Evolutionary conservation across 2,113 vertebrate species (phyloP).

Genomic region (chimpanzee (Pan troglodytes)): NHGRI_mPanTro3-v2.1_pri NC_072404.2:7703501-7704000

Average conservation of each 20-base stretch:
- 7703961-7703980: background rate
- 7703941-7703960: background rate
- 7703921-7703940: background rate
- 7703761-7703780: accelerated
- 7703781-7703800: background rate
- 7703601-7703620: accelerated
- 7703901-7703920: background rate
- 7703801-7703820: background rate
- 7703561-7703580: accelerated
- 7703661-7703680: accelerated
- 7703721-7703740: background rate
- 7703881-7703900: accelerated
- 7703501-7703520: accelerated
- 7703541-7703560: accelerated
- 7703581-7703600: accelerated
- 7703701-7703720: background rate
- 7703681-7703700: background rate
- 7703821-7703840: no score
- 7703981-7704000: background rate
- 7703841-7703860: background rate
- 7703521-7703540: background rate
- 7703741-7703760: accelerated
- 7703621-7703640: background rate
- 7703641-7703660: background rate
- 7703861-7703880: background rate